Conservation (phyloP, 2,113 vertebrate genomes). For the Zosterops hypoxanthus region DNA sequence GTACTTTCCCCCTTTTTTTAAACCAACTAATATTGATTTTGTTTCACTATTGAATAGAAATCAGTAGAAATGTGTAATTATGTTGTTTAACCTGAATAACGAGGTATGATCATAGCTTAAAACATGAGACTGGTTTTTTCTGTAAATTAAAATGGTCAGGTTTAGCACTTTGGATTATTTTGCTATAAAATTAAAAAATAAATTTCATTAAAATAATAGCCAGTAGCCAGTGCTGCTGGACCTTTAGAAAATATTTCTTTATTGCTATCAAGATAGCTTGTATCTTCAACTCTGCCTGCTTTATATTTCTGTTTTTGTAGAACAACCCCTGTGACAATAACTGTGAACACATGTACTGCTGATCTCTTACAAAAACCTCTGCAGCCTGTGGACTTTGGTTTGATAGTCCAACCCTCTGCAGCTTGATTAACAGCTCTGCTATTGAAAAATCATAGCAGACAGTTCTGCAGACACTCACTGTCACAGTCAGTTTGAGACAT, state of each 20-base stretch:
- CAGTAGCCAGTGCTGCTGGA: conserved; percentile 73
- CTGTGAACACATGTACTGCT: neutral
- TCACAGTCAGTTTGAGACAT: neutral
- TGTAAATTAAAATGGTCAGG: conserved; percentile 70
- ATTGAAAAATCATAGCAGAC: neutral
- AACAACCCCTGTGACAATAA: neutral
- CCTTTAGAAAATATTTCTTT: conserved; percentile 29
- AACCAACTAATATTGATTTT: conserved; percentile 70
- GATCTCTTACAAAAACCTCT: neutral
- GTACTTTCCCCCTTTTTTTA: conserved; percentile 74
- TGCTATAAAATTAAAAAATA: conserved; percentile 74
- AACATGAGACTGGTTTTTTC: neutral
- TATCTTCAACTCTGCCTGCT: neutral
- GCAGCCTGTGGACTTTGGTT: neutral
- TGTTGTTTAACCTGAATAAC: conserved; percentile 57
- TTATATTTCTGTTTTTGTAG: neutral
- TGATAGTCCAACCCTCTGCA: neutral
- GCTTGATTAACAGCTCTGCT: neutral
- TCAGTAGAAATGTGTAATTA: conserved; percentile 59
- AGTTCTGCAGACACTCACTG: neutral
- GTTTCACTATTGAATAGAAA: conserved; percentile 54
- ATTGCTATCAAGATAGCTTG: neutral
- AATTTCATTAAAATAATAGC: conserved; percentile 77
- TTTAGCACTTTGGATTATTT: conserved; percentile 78
- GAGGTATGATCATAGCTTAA: conserved; percentile 51